These are phyloP conservation scores for Sarcoramphus papa DNA, from an alignment of 2,797 vertebrate genomes.

Conservation along the genomic window DNA sequence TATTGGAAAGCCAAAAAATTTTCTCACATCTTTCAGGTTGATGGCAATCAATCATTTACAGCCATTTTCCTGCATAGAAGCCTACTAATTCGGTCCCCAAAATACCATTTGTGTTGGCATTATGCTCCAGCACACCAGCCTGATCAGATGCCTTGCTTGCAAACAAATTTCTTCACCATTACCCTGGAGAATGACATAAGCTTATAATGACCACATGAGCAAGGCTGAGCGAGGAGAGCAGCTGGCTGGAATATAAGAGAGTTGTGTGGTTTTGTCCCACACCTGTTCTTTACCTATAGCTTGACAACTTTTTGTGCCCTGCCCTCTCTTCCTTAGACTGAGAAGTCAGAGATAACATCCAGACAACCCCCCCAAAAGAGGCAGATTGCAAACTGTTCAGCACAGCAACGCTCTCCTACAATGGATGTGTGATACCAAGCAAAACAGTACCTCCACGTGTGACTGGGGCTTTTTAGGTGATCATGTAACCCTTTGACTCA, in stretches of 20 bases:
- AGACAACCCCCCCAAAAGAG: neutral
- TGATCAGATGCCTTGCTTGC: neutral
- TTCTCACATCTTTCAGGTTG: neutral
- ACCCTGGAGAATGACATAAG: neutral
- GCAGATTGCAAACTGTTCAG: neutral
- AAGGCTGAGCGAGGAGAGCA: neutral
- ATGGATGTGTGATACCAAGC: neutral
- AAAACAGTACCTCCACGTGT: neutral
- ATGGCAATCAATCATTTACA: neutral
- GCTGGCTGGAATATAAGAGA: neutral
- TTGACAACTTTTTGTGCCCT: neutral
- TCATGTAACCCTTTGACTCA: neutral
- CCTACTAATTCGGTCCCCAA: neutral
- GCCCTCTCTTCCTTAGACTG: neutral
- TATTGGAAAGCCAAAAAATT: neutral
- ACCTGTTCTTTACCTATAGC: neutral
- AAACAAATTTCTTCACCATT: neutral
- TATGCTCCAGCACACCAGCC: neutral
- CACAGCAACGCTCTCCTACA: accelerated
- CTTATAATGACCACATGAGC: neutral
- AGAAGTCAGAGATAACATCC: neutral
- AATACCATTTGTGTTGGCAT: neutral
- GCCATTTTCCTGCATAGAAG: neutral
- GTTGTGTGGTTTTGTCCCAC: neutral
- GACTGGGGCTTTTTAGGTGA: neutral